A percentile compares a stretch with the other conserved stretches of the same genome.
Conservation (phyloP, 1,140 invertebrate species). For the Berghia stephanieae region DNA sequence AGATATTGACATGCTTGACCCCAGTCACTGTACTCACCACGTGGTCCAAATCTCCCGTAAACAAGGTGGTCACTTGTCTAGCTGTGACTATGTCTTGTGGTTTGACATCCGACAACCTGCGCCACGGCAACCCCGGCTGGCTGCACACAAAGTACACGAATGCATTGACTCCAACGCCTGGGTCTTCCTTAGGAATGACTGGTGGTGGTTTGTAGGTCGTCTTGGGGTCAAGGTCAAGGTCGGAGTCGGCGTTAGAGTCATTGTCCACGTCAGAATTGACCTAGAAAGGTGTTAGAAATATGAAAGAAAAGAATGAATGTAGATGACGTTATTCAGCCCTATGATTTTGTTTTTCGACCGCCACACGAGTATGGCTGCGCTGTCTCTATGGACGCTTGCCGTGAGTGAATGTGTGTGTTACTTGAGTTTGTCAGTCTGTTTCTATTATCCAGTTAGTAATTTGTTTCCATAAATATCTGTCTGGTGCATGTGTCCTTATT, state of each 20-base stretch:
- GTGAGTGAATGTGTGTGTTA: too few species aligned
- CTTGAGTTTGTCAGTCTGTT: too few species aligned
- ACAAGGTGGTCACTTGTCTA: constrained; percentile 44
- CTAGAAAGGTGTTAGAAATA: constrained; percentile 9
- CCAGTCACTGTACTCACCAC: constrained; percentile 34
- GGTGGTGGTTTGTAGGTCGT: constrained; percentile 41
- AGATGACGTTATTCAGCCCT: background rate
- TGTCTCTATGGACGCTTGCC: too few species aligned
- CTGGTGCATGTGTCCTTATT: background rate
- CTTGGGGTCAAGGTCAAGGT: too few species aligned
- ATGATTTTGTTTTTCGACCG: too few species aligned
- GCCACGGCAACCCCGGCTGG: constrained; percentile 45
- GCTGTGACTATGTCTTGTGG: constrained; percentile 46
- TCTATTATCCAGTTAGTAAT: too few species aligned
- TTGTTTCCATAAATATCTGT: too few species aligned
- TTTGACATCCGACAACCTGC: constrained; percentile 45
- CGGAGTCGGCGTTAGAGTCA: too few species aligned
- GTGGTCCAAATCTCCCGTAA: constrained; percentile 48
- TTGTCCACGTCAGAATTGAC: constrained; percentile 32
- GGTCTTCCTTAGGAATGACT: constrained; percentile 44
- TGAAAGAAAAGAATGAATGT: background rate
- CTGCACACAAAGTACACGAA: constrained; percentile 48
- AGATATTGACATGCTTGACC: too few species aligned
- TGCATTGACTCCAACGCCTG: constrained; percentile 44
- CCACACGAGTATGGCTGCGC: too few species aligned